A percentile compares a stretch with the other conserved stretches of the same genome.
Evolutionary conservation across 2,888 invertebrate genomes (phyloP).

Genomic region (Hydrotaea diabolus): DNA sequence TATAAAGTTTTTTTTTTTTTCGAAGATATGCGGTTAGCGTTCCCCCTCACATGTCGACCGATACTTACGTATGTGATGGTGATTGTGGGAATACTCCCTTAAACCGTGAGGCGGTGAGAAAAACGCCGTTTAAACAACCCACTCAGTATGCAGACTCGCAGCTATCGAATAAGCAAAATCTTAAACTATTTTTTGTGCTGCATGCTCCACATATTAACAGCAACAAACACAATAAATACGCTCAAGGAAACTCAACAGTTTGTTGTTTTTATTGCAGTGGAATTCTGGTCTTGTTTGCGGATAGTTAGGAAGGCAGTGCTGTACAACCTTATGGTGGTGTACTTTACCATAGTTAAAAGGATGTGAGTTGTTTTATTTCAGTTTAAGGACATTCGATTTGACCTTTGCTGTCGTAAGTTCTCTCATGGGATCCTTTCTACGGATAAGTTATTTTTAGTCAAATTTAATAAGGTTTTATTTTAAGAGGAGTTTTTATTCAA

Average conservation of each 20-base stretch:
- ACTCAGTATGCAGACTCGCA: slow-evolving; percentile 48
- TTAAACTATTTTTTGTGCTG: slow-evolving; percentile 24
- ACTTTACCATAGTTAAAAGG: too few relatives aligned
- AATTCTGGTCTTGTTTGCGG: slow-evolving; percentile 14
- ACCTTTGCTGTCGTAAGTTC: too few relatives aligned
- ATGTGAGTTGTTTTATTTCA: too few relatives aligned
- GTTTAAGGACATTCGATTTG: too few relatives aligned
- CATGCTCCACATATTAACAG: slow-evolving; percentile 31
- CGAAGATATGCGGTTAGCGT: not conserved
- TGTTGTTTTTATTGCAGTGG: slow-evolving; percentile 45
- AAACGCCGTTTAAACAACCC: slow-evolving; percentile 36
- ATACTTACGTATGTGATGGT: not conserved
- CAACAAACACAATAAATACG: not conserved
- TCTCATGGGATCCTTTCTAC: too few relatives aligned
- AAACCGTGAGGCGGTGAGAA: not conserved
- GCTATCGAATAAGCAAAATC: slow-evolving; percentile 58
- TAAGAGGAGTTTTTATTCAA: too few relatives aligned
- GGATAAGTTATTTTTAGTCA: too few relatives aligned
- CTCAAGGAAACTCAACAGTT: slow-evolving; percentile 44
- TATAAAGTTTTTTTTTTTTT: slow-evolving; percentile 27
- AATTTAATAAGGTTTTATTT: too few relatives aligned
- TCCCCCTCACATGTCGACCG: not conserved
- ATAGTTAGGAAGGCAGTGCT: not conserved
- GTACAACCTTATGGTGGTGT: slow-evolving; percentile 5
- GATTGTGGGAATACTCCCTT: slow-evolving; percentile 7